phyloP scores from a whole-genome alignment of 2,113 vertebrate species.

The Tetrax tetrax region DNA sequence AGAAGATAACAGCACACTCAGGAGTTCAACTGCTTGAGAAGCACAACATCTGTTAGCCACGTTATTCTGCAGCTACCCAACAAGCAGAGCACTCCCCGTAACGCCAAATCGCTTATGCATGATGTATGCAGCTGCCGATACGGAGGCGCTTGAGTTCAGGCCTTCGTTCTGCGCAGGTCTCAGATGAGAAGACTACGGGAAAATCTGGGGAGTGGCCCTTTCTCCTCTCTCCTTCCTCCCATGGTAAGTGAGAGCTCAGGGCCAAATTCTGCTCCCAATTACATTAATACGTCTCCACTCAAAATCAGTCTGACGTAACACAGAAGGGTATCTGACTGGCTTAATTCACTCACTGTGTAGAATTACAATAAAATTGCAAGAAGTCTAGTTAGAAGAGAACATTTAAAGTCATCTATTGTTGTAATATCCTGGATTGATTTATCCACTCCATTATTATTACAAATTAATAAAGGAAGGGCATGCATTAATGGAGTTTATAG shows the following conservation, averaged over 20 bases:
- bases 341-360: background rate
- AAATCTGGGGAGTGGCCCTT: background rate
- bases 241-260: background rate
- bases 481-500: constrained; percentile 67
- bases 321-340: background rate
- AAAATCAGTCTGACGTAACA: background rate
- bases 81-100: constrained; percentile 31
- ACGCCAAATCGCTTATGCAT: constrained; percentile 7
- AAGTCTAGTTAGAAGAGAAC: background rate
- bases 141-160: background rate
- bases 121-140: background rate
- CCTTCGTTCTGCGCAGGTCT: background rate
- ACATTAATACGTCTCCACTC: background rate
- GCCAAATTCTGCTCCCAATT: constrained; percentile 14
- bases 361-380: constrained; percentile 24
- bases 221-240: background rate
- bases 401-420: constrained; percentile 37
- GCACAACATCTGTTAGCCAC: constrained; percentile 42
- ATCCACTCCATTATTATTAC: constrained; percentile 67
- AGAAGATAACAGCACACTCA: constrained; percentile 39
- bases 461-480: constrained; percentile 74
- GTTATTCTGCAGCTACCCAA: constrained; percentile 36
- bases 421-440: constrained; percentile 64
- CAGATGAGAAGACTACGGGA: background rate
- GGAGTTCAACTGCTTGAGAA: constrained; percentile 48